phyloP scores from a whole-genome alignment of 2,113 vertebrate genomes.

The Aphelocoma coerulescens region DNA sequence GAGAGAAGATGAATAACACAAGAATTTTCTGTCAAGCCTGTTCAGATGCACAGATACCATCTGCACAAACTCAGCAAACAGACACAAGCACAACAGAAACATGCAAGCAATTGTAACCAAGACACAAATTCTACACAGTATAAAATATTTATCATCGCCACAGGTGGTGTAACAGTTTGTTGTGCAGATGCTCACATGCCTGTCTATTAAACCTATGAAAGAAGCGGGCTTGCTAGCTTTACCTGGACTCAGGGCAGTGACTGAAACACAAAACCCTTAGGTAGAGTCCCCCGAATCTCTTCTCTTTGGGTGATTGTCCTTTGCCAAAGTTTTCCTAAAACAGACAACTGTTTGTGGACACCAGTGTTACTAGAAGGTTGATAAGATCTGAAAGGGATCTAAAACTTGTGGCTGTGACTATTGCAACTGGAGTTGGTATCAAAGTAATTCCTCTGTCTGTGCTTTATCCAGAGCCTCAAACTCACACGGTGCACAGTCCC shows the following conservation, averaged over 20 bases:
- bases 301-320: not conserved
- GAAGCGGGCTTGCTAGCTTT: not conserved
- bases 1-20: not conserved
- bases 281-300: not conserved
- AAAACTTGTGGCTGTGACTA: not conserved
- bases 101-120: not conserved
- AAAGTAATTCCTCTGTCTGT: not conserved
- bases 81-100: not conserved
- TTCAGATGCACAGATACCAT: not conserved
- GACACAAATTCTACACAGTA: not conserved
- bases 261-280: not conserved
- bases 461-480: not conserved
- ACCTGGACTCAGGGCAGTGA: not conserved
- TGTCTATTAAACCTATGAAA: not conserved
- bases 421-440: not conserved
- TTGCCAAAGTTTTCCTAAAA: not conserved
- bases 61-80: not conserved
- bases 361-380: not conserved
- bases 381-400: not conserved
- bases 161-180: slow-evolving; percentile 26
- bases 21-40: not conserved
- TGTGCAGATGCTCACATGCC: not conserved
- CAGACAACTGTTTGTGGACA: not conserved
- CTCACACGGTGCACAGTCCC: accelerated
- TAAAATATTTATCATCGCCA: slow-evolving; percentile 20